Base-by-base conservation (phyloP, 2,888 invertebrate species). In the Limnephilus auricula region DNA sequence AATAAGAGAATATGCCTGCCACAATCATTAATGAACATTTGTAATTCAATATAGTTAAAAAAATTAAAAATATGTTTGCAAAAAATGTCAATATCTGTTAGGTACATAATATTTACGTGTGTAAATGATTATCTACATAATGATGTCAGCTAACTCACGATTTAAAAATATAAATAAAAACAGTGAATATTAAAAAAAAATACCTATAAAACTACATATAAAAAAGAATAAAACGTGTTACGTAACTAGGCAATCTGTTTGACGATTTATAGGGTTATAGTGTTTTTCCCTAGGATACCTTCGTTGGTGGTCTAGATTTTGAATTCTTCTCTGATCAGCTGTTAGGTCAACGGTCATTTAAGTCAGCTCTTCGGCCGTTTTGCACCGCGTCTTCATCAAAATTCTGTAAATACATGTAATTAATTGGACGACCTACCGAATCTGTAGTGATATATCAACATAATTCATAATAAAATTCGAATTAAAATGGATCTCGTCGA, bases 301-400 rank as follows among this genome's bases (percentile, higher is more conserved):
- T 82, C 34, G 18, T 25, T 13, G 82, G 82, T 2, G 32, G 82
- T 82, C 65, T 25, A 32, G 25, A 82, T 25, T 13, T 82, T 34
- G 82, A 82, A 82, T 32, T 25, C 32, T 82, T 82, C 34, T 34
- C 10, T 18, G 9, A 82, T 82, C 89, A 79, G 40, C 40, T 89
- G 79, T 65, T 65, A 5, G 79, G 50, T 0, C 82, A 82, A 82
- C 82, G 82, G 82, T 34, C 34, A 34, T 82, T 82, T 82, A 32
- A 32, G 34, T 15, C 82, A 34, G 34, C 34, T 34, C 25, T 34
- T 82, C 34, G 18, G 0, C 15, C 25, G 15, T 82, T 82, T 32
- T 34, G 34, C 34, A 18, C 12, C 18, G 82, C 15, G 65, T 65
- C 25, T 65, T 82, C 32, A 34, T 25, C 82, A 34, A 82, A 32